Conservation (phyloP, 2,113 vertebrate genomes). For the Paedocypris sp. region DNA sequence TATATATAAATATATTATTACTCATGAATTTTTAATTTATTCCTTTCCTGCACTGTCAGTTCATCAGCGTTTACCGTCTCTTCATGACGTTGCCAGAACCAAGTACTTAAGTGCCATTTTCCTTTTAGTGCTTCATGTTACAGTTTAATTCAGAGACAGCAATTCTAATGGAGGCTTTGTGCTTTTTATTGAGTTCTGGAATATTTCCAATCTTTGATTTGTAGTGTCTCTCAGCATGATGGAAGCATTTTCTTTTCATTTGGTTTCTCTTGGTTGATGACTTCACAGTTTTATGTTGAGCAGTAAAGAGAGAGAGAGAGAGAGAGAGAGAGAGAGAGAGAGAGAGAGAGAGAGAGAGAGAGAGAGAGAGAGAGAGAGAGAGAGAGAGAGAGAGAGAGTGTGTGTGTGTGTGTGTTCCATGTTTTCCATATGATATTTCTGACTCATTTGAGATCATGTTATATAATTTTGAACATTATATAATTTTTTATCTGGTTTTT, state of each 20-base stretch:
- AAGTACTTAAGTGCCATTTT: slow-evolving; percentile 18
- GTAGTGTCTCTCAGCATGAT: slow-evolving; percentile 12
- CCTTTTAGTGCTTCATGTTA: neutral
- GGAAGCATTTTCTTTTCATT: neutral
- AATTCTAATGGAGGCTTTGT: neutral
- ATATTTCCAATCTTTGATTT: slow-evolving; percentile 19
- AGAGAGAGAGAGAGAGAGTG: no score
- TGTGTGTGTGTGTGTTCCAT: no score
- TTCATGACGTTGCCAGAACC: slow-evolving; percentile 1
- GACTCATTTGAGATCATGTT: no score
- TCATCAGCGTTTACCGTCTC: neutral
- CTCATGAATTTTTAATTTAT: no score
- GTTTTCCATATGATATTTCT: no score
- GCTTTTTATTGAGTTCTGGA: slow-evolving; percentile 11
- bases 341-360: no score
- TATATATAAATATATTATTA: no score
- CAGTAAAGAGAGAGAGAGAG: slow-evolving; percentile 19
- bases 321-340: no score
- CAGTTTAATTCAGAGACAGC: neutral
- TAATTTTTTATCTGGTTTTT: no score
- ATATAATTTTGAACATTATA: no score
- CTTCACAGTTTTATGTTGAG: slow-evolving; percentile 14
- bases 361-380: no score
- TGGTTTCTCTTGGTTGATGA: slow-evolving; percentile 11
- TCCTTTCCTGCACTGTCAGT: no score